These are phyloP conservation scores for Orchestia grillus DNA, from an alignment of 1,140 invertebrate genomes.

Conservation along the genomic window DNA sequence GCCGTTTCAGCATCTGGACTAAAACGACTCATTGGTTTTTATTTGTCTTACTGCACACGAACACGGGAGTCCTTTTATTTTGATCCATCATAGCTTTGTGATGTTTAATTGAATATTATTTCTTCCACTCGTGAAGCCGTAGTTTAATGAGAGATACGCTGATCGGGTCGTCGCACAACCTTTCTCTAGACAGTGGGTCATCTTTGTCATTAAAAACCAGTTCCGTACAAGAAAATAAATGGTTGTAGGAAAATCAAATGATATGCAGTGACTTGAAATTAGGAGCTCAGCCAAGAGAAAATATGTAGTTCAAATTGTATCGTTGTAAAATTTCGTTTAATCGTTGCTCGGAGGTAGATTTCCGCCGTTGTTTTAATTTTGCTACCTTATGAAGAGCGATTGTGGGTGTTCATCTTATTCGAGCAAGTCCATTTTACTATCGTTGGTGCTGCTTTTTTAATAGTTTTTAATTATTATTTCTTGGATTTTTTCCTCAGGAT, in stretches of 20 bases:
- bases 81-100: background rate
- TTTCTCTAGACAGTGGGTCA: background rate
- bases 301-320: background rate
- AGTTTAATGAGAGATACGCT: background rate
- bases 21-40: too few species aligned
- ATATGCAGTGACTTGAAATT: background rate
- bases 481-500: too few species aligned
- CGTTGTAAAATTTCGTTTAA: background rate
- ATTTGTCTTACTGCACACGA: background rate
- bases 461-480: too few species aligned
- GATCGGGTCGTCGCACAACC: background rate
- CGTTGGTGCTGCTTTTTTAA: too few species aligned
- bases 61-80: background rate
- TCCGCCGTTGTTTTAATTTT: too few species aligned
- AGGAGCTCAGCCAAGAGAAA: background rate
- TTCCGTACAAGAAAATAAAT: background rate
- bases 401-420: too few species aligned
- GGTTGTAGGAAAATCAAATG: background rate
- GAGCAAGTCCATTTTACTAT: too few species aligned
- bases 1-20: too few species aligned
- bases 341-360: too few species aligned
- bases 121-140: background rate
- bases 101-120: background rate
- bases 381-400: too few species aligned
- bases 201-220: background rate